Percentiles rank a stretch among this genome's conserved stretches.
These are phyloP conservation scores for Himalopsyche phryganea DNA, from an alignment of 1,140 invertebrate species.

Conservation along the genomic window DNA sequence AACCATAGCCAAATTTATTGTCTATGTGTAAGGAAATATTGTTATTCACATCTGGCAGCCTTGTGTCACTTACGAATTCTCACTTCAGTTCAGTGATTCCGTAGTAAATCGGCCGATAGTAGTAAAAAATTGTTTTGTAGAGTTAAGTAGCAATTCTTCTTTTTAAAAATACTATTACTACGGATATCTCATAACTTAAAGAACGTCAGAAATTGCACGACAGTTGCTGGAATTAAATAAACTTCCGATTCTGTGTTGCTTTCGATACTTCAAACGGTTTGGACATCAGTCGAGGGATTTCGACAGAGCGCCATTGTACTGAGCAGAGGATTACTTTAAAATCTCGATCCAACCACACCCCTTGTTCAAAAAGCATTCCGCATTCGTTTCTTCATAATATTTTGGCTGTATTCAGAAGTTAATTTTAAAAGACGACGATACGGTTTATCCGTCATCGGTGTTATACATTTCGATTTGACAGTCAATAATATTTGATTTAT, in stretches of 20 bases:
- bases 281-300: not conserved
- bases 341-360: slow-evolving; percentile 19
- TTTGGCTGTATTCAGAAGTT: too few relatives aligned
- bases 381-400: not conserved
- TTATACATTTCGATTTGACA: too few relatives aligned
- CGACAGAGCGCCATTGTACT: slow-evolving; percentile 18
- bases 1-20: too few relatives aligned
- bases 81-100: slow-evolving; percentile 16
- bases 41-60: not conserved
- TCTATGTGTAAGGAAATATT: too few relatives aligned
- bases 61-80: not conserved
- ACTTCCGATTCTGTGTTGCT: not conserved
- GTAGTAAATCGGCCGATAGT: slow-evolving; percentile 22
- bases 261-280: slow-evolving; percentile 9
- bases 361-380: slow-evolving; percentile 1
- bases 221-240: not conserved
- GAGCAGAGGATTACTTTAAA: slow-evolving; percentile 12
- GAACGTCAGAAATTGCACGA: not conserved
- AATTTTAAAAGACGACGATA: too few relatives aligned
- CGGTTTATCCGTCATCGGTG: too few relatives aligned
- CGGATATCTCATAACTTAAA: slow-evolving; percentile 17
- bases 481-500: too few relatives aligned
- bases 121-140: slow-evolving; percentile 28
- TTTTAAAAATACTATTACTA: slow-evolving; percentile 10
- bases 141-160: slow-evolving; percentile 17